Base-by-base conservation (phyloP, 2,113 vertebrate species). In the Sterrhoptilus dennistouni region DNA sequence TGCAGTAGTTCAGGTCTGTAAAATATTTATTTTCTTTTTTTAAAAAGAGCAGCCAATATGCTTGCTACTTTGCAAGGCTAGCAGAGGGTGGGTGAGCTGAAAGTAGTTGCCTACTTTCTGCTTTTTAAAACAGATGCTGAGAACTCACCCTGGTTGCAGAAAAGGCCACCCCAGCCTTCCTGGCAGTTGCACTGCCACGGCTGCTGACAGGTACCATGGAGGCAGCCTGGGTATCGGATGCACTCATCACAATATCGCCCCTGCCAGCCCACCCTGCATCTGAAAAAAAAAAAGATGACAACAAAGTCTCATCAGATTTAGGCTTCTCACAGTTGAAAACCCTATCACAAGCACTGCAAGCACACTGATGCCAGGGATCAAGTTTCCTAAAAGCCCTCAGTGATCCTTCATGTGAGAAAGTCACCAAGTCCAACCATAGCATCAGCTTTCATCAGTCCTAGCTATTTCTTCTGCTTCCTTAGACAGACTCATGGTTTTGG, bases 181-280 rank as follows among this genome's bases (percentile, higher is more conserved):
- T 99, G 99, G 93, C 99, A 99, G 97, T 99, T 99, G 93, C 99
- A 99, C 68, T 99, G 99, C 99, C 99, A 99, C 0, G 99, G 99
- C 91, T 99, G 99, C 96, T 99, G 99, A 97, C 99, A 99, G 95
- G 99, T 99, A 77, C 99, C 99, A 35, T 99, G 99, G 65, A 99
- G 98, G 91, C 99, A 99, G 89, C 99, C 99, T 7, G 99, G 99
- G 95, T 99, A 99, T 90, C 99, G 98, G 88, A 99, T 99, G 93
- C 99, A 99, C 96, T 99, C 99, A 61, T 99, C 99, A 61, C 99
- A 99, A 60, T 99, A 99, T 78, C 99, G 98, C 8, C 99, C 99
- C 94, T 99, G 99, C 98, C 99, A 99, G 82, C 99, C 99, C 61
- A 99, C 99, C 91, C 99, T 98, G 97, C 99, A 99, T 95, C 99